Evolutionary conservation across 2,113 vertebrate genomes (phyloP), one percentile per base, ranked within the genome.

Genomic region (Macroglossus sobrinus): DNA sequence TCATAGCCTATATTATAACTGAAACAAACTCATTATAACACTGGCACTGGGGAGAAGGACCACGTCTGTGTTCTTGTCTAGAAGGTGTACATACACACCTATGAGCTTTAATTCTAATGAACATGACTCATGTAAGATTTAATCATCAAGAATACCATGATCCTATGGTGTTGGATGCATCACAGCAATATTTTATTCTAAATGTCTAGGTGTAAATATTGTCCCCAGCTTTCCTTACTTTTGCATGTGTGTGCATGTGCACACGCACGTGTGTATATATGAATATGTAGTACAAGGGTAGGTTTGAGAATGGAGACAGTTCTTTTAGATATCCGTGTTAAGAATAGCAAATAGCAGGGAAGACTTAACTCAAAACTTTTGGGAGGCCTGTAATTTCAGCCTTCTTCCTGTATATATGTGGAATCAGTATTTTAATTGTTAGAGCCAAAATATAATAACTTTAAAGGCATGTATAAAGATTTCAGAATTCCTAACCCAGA

Each of bases 301-400:
- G 30, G 19, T 30, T 43, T 84, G 38, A 91, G 19, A 28, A 66
- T 66, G 64, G 55, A 91, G 95, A 15, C 6, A 64, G 12, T 78
- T 91, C 30, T 47, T 45, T n/a, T 81, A 86, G 75, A 26, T 43
- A 30, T 74, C 28, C 57, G 2, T 76, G 8, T 86, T 86, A 82
- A 94, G 94, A 50, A 76, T 26, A 75, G 8, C 35, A 86, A 79
- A 82, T 8, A 28, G 33, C 69, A 80, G 63, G 55, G 85, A 86
- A 80, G 50, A 8, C 38, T n/a, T 63, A 79, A 50, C 28, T 75
- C 28, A 84, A 22, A 50, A 72, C 40, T 85, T 61, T 13, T 7
- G 47, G 40, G 53, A 92, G 57, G 5, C 8, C 24, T 86, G 11
- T 35, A 86, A 80, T 74, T 92, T 89, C 22, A 76, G 50, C 26